These are phyloP conservation scores for Gracilinanus agilis DNA, from an alignment of 2,113 vertebrate genomes.

Conservation along the genomic window DNA sequence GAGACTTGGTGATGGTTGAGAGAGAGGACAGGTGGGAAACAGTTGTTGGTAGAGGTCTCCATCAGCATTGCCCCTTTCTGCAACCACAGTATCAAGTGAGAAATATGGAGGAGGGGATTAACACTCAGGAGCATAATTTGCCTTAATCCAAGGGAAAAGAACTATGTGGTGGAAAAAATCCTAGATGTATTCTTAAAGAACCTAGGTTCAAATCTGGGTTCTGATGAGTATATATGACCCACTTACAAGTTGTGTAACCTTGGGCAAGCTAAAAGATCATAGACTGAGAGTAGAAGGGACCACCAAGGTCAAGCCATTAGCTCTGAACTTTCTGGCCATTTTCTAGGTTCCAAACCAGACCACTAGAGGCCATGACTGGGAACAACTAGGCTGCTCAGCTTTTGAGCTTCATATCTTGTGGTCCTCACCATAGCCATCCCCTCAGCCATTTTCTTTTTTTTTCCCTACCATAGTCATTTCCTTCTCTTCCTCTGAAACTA, in stretches of 20 bases:
- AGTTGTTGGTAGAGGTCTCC: constrained; percentile 10
- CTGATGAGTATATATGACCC: not conserved
- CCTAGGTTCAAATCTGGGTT: not conserved
- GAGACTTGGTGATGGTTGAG: constrained; percentile 15
- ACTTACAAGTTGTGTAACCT: not conserved
- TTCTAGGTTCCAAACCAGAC: not conserved
- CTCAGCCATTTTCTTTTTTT: not conserved
- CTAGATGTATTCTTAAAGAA: not conserved
- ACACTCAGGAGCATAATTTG: constrained; percentile 2
- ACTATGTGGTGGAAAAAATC: not conserved
- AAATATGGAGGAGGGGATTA: not conserved
- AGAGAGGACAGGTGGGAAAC: not conserved
- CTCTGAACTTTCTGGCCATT: not conserved
- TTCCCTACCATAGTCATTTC: not conserved
- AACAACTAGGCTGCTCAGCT: not conserved
- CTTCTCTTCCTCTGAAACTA: not conserved
- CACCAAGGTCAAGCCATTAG: not conserved
- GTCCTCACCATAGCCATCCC: not conserved
- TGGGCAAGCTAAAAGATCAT: not conserved
- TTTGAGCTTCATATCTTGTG: not conserved
- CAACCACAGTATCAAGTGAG: constrained; percentile 24
- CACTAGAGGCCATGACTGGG: not conserved
- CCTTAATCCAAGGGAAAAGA: not conserved
- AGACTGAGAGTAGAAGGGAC: not conserved
- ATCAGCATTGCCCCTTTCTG: constrained; percentile 26